Percentiles rank a stretch among this genome's conserved stretches.
phyloP scores from a whole-genome alignment of 1,140 invertebrate species.

The Caligus rogercresseyi region DNA sequence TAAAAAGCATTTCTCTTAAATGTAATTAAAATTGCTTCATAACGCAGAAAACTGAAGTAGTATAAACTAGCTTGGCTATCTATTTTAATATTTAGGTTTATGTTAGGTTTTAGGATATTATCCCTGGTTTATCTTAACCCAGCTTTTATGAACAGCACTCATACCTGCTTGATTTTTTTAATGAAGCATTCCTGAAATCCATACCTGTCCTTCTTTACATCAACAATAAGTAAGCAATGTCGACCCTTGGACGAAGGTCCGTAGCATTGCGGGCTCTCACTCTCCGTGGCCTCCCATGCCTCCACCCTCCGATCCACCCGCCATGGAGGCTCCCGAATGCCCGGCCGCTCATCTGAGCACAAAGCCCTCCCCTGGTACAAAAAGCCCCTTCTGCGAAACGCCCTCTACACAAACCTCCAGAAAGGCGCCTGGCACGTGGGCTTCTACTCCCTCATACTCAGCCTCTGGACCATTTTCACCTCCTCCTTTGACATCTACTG shows the following conservation, averaged over 20 bases:
- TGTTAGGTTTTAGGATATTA: too few species aligned
- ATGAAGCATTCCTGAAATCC: too few species aligned
- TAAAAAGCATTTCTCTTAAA: too few species aligned
- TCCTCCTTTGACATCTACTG: neutral
- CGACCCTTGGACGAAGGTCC: neutral
- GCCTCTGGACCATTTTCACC: neutral
- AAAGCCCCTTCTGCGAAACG: constrained; percentile 2
- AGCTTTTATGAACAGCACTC: too few species aligned
- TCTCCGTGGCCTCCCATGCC: neutral
- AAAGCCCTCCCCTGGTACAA: neutral
- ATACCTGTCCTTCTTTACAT: too few species aligned
- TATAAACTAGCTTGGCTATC: too few species aligned
- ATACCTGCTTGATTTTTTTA: too few species aligned
- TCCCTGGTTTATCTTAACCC: too few species aligned
- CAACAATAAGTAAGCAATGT: neutral
- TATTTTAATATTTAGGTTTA: too few species aligned
- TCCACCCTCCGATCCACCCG: neutral
- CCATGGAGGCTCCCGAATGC: neutral
- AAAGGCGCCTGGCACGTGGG: constrained; percentile 5
- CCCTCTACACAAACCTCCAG: constrained; percentile 4
- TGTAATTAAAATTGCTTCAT: too few species aligned
- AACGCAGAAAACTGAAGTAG: too few species aligned
- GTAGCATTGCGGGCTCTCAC: neutral
- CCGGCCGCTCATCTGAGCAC: neutral
- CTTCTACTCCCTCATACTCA: constrained; percentile 21